A percentile compares a stretch with the other conserved stretches of the same genome.
Evolutionary conservation across 2,113 vertebrate genomes (phyloP).

Genomic region (Hystrix cristata): DNA sequence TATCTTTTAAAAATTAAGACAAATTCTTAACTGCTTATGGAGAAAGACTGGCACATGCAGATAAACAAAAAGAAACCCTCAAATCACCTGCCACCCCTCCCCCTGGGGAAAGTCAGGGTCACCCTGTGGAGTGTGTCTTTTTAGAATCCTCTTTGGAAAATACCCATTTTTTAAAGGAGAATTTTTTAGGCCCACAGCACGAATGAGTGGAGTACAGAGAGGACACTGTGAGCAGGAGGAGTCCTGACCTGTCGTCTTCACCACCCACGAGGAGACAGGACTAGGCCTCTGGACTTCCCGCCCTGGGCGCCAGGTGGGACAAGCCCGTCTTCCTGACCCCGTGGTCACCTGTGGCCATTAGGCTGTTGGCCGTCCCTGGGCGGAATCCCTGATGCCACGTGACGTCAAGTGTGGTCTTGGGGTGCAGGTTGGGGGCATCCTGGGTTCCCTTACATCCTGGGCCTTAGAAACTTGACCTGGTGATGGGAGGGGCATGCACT

Average conservation of each 20-base stretch:
- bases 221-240: background rate
- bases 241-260: background rate
- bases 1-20: slow-evolving; percentile 12
- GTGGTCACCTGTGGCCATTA: background rate
- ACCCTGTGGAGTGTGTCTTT: background rate
- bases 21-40: background rate
- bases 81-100: background rate
- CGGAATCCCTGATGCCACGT: background rate
- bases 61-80: background rate
- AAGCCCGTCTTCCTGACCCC: background rate
- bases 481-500: background rate
- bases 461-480: background rate
- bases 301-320: background rate
- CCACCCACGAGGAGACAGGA: background rate
- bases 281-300: background rate
- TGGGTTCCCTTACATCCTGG: background rate
- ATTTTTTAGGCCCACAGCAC: background rate
- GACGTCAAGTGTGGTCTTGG: background rate
- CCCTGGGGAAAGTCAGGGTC: background rate
- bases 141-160: background rate
- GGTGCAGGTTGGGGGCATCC: background rate
- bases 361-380: background rate
- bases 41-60: background rate
- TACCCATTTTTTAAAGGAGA: background rate
- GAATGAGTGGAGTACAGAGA: background rate